A percentile compares a stretch with the other conserved stretches of the same genome.
Evolutionary conservation across 2,888 invertebrate genomes (phyloP).

Genomic region (Pediacus dermestoides): DNA sequence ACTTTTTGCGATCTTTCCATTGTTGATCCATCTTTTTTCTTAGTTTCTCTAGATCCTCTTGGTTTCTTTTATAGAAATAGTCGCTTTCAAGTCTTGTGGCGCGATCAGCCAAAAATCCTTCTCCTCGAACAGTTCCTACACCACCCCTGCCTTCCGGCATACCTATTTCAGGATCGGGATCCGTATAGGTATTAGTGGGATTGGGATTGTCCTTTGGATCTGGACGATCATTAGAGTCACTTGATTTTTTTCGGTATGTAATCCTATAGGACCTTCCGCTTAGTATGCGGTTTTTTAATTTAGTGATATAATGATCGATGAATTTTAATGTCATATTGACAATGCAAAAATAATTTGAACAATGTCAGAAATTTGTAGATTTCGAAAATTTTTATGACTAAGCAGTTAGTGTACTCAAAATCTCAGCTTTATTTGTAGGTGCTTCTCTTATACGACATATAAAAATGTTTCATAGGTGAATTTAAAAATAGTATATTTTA

Average conservation of each 20-base stretch:
- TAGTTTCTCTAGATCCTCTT: background rate
- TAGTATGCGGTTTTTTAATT: background rate
- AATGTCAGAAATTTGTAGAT: too few species aligned
- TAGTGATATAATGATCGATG: background rate
- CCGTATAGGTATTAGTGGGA: too few species aligned
- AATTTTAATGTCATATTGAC: background rate
- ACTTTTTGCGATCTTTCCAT: too few species aligned
- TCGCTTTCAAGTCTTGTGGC: background rate
- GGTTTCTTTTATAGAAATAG: background rate
- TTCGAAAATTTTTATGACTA: too few species aligned
- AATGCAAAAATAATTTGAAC: too few species aligned
- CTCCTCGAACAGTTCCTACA: background rate
- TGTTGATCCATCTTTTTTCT: background rate
- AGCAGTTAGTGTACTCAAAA: too few species aligned
- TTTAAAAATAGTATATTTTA: too few species aligned
- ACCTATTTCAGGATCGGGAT: background rate
- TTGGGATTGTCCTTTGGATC: slow-evolving; percentile 2
- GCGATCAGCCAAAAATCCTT: background rate
- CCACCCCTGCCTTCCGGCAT: slow-evolving; percentile 1
- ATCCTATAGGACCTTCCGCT: background rate
- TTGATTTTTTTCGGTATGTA: background rate
- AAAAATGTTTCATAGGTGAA: too few species aligned
- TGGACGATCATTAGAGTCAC: background rate
- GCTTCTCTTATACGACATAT: too few species aligned
- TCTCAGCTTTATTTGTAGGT: too few species aligned